Base-by-base conservation (phyloP, 2,888 invertebrate genomes). In the Neelides folsomi region DNA sequence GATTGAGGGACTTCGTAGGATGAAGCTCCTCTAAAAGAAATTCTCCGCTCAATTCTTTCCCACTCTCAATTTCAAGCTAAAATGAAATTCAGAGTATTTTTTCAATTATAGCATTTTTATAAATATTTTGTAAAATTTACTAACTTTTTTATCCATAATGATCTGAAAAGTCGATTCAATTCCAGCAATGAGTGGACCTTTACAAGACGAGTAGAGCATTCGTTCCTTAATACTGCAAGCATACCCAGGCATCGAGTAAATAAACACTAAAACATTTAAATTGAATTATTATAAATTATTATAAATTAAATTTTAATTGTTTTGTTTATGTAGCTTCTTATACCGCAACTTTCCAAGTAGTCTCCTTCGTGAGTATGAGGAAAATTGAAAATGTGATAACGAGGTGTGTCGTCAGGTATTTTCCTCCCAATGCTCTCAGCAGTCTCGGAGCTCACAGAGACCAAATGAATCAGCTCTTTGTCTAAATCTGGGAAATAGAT, bases 161-260 rank as follows among this genome's bases (percentile, higher is more conserved):
- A 94, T 72, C 35, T 86, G 86, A 66, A 86, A 72, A 47, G 79
- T 66, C 38, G 70, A 78, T 66, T 86, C 80, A 56, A 95, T 81
- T 15, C 81, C 79, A 58, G 87, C 85, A 49, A 93, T 75, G 59
- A 98, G 80, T 15, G 92, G 88, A 55, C 82, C 86, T 72, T 95
- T 97, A 72, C 95, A 95, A 67, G 94, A 94, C 0, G 97, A 95
- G 72, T 97, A 98, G 69, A 98, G 76, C 98, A 98, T 99, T 64
- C 95, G 77, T 70, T 98, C 97, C 68, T 92, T 95, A 65, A 99
- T 90, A 57, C 92, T 83, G 71, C 92, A 93, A 57, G 77, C 83
- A 71, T 93, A 94, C 4, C 95, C 94, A 3, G 98, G 97, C 87
- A 98, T 93, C 8, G 95, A 93, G 73, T 98, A 98, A 67, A 98